These are phyloP conservation scores for Steinernema carpocapsae DNA, from an alignment of 2,888 invertebrate species.

Conservation along the genomic window DNA sequence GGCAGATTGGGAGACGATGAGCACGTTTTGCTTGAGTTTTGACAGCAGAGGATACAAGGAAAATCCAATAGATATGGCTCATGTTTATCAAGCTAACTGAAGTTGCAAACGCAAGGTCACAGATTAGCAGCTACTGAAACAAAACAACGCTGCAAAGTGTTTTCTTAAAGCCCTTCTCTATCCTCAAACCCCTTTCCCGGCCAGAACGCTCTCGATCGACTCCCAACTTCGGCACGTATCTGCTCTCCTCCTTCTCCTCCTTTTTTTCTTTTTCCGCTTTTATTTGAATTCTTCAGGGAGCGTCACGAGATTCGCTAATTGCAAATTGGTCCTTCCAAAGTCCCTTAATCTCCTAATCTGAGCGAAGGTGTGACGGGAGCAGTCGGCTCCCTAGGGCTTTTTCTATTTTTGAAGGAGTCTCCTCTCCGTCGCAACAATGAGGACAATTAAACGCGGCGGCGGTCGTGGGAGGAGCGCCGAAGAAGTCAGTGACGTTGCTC, in stretches of 20 bases:
- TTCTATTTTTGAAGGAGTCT: not conserved
- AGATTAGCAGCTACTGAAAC: too few species aligned
- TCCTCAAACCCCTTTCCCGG: not conserved
- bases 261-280: not conserved
- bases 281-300: constrained; percentile 10
- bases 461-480: constrained; percentile 2
- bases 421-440: constrained; percentile 15
- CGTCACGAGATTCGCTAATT: not conserved
- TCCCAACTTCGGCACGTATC: not conserved
- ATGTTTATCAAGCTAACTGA: too few species aligned
- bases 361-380: not conserved
- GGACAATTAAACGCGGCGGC: constrained; percentile 22
- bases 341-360: not conserved
- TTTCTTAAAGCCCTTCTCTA: too few species aligned
- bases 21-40: too few species aligned
- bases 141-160: too few species aligned
- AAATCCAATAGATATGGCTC: too few species aligned
- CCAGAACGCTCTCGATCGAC: not conserved
- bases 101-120: too few species aligned
- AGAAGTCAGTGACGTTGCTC: not conserved
- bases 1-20: too few species aligned
- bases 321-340: constrained; percentile 3
- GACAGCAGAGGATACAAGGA: too few species aligned
- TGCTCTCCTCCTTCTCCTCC: not conserved
- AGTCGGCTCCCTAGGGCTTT: not conserved